Evolutionary conservation across 2,888 invertebrate species (phyloP).

Genomic region (Abrostola triplasia): DNA sequence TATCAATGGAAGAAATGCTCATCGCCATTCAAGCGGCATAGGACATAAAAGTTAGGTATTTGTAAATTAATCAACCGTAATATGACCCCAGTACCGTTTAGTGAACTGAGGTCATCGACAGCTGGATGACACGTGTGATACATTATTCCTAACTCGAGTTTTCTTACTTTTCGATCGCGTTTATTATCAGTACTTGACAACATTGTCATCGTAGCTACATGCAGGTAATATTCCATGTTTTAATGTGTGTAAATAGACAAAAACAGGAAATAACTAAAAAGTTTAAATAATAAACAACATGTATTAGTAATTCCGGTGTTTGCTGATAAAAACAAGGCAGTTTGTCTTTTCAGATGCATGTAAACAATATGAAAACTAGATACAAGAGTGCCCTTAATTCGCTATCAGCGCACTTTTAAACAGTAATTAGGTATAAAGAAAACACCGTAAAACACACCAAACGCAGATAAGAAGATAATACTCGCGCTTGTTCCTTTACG

Average conservation of each 20-base stretch:
- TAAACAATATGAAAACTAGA: slow-evolving; percentile 46
- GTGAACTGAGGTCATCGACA: too few species aligned
- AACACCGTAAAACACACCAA: slow-evolving; percentile 61
- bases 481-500: slow-evolving; percentile 60
- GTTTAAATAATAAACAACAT: not conserved
- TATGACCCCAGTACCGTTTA: too few species aligned
- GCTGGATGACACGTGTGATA: too few species aligned
- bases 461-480: slow-evolving; percentile 65
- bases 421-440: slow-evolving; percentile 65
- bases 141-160: too few species aligned
- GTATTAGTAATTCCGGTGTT: not conserved
- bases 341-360: slow-evolving; percentile 12
- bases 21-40: too few species aligned
- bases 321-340: slow-evolving; percentile 11
- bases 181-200: too few species aligned
- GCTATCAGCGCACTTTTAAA: slow-evolving; percentile 53
- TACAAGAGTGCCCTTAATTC: slow-evolving; percentile 57
- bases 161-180: too few species aligned
- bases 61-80: too few species aligned
- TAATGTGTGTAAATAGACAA: not conserved
- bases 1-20: too few species aligned
- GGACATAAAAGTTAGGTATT: too few species aligned
- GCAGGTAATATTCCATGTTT: too few species aligned
- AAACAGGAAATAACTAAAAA: not conserved
- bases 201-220: too few species aligned